Conservation (phyloP, 53 echinoderm and acorn worm genomes). For the Mesocentrotus franciscanus region DNA sequence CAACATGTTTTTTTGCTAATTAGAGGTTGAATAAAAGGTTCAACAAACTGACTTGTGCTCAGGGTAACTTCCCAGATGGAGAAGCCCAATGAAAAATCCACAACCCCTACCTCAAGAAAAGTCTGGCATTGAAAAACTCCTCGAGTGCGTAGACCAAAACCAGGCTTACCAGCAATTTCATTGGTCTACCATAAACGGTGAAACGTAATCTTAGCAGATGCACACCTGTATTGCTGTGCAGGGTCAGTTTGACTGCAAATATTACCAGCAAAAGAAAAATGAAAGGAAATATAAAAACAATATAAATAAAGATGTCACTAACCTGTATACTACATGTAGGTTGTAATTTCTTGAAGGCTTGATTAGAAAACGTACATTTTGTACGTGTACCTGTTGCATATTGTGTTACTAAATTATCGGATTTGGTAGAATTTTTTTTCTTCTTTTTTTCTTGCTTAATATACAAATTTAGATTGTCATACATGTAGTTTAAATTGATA, state of each 20-base stretch:
- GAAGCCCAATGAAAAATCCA: neutral
- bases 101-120: neutral
- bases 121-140: neutral
- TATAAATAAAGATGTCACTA: neutral
- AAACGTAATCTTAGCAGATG: neutral
- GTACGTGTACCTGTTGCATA: neutral
- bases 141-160: neutral
- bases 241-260: neutral
- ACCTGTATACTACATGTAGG: neutral
- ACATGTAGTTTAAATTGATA: too few relatives aligned
- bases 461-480: too few relatives aligned
- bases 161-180: neutral
- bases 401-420: too few relatives aligned
- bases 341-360: too few relatives aligned
- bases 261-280: conserved; percentile 13
- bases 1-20: neutral
- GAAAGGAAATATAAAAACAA: neutral
- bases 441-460: too few relatives aligned
- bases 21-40: neutral
- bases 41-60: neutral
- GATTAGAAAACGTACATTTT: neutral
- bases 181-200: neutral
- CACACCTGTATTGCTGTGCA: neutral
- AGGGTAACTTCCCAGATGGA: neutral
- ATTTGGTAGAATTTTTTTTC: too few relatives aligned